phyloP scores from a whole-genome alignment of 2,888 invertebrate species.

The Mantis religiosa region DNA sequence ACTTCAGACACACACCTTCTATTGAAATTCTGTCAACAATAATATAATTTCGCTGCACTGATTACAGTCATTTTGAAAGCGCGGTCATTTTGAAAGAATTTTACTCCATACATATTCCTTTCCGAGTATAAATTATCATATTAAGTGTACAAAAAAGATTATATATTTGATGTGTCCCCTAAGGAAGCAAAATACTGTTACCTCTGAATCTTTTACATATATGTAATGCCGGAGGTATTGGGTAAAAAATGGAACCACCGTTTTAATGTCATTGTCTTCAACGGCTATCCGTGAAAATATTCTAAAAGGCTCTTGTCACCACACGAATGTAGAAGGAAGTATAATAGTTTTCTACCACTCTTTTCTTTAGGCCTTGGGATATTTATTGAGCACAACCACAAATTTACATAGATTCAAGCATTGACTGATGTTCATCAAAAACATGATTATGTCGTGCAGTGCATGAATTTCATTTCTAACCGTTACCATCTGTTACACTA shows the following conservation, averaged over 20 bases:
- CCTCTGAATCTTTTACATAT: background rate
- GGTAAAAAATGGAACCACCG: background rate
- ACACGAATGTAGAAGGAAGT: background rate
- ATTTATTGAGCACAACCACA: background rate
- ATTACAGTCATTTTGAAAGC: conserved; percentile 4
- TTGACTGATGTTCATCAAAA: no score
- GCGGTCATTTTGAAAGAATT: conserved; percentile 8
- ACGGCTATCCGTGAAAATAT: background rate
- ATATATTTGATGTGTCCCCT: conserved; percentile 1
- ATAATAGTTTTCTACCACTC: background rate
- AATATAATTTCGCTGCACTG: background rate
- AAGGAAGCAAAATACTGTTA: background rate
- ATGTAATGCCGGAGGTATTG: background rate
- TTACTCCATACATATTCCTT: background rate
- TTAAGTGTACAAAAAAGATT: background rate
- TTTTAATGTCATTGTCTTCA: background rate
- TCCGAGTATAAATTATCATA: background rate
- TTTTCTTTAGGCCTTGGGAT: background rate
- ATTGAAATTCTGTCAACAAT: conserved; percentile 9
- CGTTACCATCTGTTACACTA: no score
- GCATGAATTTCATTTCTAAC: no score
- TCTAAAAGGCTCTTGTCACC: background rate
- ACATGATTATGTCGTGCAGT: no score
- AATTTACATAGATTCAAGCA: background rate
- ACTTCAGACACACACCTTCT: background rate